A percentile compares a stretch with the other conserved stretches of the same genome.
Conservation (phyloP, 2,797 vertebrate species). For the Neomorphus geoffroyi region DNA sequence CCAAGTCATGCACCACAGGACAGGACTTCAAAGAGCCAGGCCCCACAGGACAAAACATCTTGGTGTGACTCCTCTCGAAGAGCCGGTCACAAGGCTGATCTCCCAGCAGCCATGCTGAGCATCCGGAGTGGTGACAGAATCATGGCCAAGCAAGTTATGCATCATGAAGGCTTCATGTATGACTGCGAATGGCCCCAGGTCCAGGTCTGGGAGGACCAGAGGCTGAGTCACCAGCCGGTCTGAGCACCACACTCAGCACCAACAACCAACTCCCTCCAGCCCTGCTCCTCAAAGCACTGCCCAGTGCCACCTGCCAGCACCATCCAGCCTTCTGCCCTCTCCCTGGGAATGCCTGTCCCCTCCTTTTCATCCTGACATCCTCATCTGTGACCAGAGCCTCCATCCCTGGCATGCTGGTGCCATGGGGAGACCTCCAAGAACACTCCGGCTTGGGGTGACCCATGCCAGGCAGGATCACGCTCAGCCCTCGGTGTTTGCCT, state of each 20-base stretch:
- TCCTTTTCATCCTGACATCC: not conserved
- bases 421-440: not conserved
- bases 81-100: not conserved
- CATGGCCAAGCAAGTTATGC: not conserved
- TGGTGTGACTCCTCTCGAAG: not conserved
- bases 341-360: not conserved
- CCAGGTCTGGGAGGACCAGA: not conserved
- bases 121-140: not conserved
- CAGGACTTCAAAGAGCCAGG: not conserved
- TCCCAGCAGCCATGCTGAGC: not conserved
- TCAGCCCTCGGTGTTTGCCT: not conserved
- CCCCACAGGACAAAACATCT: not conserved
- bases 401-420: not conserved
- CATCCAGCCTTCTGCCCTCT: not conserved
- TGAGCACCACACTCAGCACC: not conserved
- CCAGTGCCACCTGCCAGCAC: not conserved
- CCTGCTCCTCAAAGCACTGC: not conserved
- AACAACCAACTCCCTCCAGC: accelerated
- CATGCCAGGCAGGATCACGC: not conserved
- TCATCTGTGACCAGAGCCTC: not conserved
- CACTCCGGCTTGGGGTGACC: accelerated
- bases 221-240: not conserved
- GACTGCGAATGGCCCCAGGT: not conserved
- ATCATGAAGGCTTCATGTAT: accelerated
- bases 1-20: not conserved